Conservation (phyloP, 2,888 invertebrate genomes). For the Encarsia formosa region DNA sequence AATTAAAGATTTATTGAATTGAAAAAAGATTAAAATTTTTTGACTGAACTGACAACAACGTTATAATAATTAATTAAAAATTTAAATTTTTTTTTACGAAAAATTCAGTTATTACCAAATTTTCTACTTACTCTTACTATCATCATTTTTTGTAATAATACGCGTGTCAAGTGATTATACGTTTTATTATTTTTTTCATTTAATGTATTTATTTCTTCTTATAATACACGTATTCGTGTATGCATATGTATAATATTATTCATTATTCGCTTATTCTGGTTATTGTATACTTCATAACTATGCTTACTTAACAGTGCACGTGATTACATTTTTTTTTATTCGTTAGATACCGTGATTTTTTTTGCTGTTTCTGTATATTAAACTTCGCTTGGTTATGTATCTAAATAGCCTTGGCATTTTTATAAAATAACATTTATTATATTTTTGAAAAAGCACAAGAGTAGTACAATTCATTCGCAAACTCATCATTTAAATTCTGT, state of each 20-base stretch:
- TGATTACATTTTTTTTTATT: conserved; percentile 2
- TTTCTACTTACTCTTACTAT: too few species aligned
- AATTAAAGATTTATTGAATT: conserved; percentile 9
- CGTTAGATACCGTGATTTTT: conserved; percentile 6
- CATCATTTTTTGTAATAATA: too few species aligned
- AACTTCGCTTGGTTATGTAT: too few species aligned
- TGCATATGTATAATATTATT: conserved; percentile 21
- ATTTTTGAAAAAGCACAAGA: too few species aligned
- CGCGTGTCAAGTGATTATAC: conserved; percentile 13
- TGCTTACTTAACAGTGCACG: conserved; percentile 15
- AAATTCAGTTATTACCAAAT: too few species aligned
- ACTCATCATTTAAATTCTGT: too few species aligned
- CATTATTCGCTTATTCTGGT: conserved; percentile 17
- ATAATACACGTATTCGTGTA: conserved; percentile 22
- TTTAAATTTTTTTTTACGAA: too few species aligned
- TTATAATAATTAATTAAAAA: conserved; percentile 11
- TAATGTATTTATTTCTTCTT: conserved; percentile 11
- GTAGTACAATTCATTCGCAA: too few species aligned
- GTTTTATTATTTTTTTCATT: conserved; percentile 13
- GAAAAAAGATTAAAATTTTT: conserved; percentile 9
- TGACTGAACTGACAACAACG: conserved; percentile 5
- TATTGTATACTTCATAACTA: too few species aligned
- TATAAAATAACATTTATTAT: too few species aligned
- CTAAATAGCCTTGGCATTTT: too few species aligned
- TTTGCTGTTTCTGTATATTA: conserved; percentile 6